Base-by-base conservation (phyloP, 2,113 vertebrate genomes). In the Gorsachius goisagi region DNA sequence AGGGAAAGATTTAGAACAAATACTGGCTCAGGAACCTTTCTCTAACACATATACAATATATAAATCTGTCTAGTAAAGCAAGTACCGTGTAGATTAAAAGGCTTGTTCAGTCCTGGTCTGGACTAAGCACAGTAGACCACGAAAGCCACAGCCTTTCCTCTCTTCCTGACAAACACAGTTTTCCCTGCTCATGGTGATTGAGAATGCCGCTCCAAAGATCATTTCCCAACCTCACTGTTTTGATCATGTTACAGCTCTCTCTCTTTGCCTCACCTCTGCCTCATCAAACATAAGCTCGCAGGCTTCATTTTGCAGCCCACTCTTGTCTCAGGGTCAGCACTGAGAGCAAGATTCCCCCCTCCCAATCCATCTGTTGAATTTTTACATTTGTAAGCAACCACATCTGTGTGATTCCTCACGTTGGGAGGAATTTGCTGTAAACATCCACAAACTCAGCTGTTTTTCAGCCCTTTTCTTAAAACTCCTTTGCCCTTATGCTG, bases 301-400 rank as follows among this genome's bases (percentile, higher is more conserved):
- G 79, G 23, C 64, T 96, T 87, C 23, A 63, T 77, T 92, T 95
- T 11, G 2, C 87, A 87, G 75, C 37, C 41, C 10, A 15, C 28
- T 85, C 85, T 74, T 45, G 8, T 86, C 32, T 67, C 11, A 8
- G 20, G 71, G n/a, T 74, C 84, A 89, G 32, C 27, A 71, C 9
- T 0, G 0, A 68, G 11, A 79, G 24, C 17, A 58, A 3, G 4
- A 41, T 15, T 55, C 20, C 63, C 12, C n/a, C 28, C n/a, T n/a
- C 18, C 21, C 5, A 80, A 59, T 62, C 35, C 56, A 64, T 75
- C 52, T 78, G 80, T 71, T 63, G 39, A 67, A 69, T 71, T 77
- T 83, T 90, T 95, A 74, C 26, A 47, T 84, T 75, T 44, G n/a
- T 60, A 89, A 84, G 56, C 33, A 95, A 44, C 18, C 60, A 49